phyloP scores from a whole-genome alignment of 2,797 vertebrate genomes.

The Carcharodon carcharias region DNA sequence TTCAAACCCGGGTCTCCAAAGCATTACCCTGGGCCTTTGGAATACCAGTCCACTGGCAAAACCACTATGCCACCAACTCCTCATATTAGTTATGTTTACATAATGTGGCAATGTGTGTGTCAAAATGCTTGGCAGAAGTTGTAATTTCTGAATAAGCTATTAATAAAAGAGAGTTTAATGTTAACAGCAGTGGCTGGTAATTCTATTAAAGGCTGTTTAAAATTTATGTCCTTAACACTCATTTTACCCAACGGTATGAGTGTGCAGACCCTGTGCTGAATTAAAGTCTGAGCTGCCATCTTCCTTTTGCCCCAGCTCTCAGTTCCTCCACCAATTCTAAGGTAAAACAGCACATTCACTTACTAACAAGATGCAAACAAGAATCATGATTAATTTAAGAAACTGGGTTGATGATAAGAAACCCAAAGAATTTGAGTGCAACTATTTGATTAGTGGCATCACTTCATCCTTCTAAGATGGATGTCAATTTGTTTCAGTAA shows the following conservation, averaged over 20 bases:
- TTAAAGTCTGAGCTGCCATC: background rate
- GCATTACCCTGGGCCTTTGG: too few species aligned
- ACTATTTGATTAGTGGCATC: background rate
- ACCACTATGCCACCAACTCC: too few species aligned
- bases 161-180: background rate
- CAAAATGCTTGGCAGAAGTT: background rate
- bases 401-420: background rate
- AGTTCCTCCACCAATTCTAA: background rate
- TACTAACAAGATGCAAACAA: background rate
- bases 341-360: background rate
- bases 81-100: too few species aligned
- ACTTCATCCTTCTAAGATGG: background rate
- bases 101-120: background rate
- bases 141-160: conserved; percentile 20
- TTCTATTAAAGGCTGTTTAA: conserved; percentile 14
- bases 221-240: background rate
- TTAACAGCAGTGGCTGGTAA: conserved; percentile 25
- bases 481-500: conserved; percentile 13
- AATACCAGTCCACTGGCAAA: too few species aligned
- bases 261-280: background rate
- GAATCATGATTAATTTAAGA: background rate
- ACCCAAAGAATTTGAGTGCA: conserved; percentile 1
- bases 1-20: too few species aligned
- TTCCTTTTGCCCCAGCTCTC: background rate
- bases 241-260: background rate